These are phyloP conservation scores for Arenaria interpres DNA, from an alignment of 2,113 vertebrate genomes.

Conservation along the genomic window DNA sequence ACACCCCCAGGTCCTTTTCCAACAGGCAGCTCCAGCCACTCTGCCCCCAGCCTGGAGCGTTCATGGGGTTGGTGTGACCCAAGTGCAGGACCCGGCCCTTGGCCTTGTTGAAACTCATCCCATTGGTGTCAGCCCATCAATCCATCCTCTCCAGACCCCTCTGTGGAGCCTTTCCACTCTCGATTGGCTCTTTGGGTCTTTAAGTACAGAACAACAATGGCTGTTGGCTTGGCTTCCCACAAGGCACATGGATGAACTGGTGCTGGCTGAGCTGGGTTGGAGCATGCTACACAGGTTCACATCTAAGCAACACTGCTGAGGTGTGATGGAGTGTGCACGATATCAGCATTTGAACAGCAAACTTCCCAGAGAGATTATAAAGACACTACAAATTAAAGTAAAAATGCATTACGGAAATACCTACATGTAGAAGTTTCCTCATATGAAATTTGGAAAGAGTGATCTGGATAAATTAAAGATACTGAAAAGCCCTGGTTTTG, in stretches of 20 bases:
- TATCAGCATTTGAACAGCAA: not conserved
- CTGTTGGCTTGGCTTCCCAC: rapidly evolving
- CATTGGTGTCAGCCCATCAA: not conserved
- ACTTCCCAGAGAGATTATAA: rapidly evolving
- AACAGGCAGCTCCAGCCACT: no score
- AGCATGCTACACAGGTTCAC: rapidly evolving
- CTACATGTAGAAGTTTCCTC: not conserved
- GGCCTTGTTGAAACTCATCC: not conserved
- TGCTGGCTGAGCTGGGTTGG: not conserved
- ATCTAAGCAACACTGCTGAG: not conserved
- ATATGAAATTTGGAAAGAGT: not conserved
- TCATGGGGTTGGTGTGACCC: not conserved
- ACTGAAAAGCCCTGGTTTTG: not conserved
- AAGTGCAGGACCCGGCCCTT: not conserved
- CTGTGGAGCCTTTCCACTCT: not conserved
- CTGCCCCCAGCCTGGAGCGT: no score
- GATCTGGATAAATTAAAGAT: not conserved
- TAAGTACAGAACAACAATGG: rapidly evolving
- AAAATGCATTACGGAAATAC: not conserved
- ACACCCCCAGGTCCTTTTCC: no score
- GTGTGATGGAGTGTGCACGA: rapidly evolving
- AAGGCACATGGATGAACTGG: rapidly evolving
- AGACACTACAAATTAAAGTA: not conserved
- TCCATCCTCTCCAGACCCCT: not conserved
- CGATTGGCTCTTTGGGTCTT: no score